These are phyloP conservation scores for Ficedula albicollis DNA, from an alignment of 2,797 vertebrate genomes.

Conservation along the genomic window DNA sequence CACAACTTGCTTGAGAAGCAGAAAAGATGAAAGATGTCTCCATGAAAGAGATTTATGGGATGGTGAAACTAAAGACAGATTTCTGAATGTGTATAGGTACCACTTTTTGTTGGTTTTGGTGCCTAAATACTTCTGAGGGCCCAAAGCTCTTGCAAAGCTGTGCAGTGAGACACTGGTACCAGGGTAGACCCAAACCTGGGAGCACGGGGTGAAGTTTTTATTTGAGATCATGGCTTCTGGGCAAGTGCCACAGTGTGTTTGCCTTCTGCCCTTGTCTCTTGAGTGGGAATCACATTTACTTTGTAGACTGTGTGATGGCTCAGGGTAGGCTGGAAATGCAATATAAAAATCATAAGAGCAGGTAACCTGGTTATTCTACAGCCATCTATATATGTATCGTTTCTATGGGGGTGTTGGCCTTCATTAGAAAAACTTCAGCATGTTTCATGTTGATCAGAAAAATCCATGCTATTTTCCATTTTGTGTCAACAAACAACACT, in stretches of 20 bases:
- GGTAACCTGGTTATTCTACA: not conserved
- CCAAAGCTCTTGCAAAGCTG: not conserved
- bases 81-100: not conserved
- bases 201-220: not conserved
- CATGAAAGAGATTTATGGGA: slow-evolving; percentile 37
- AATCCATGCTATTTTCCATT: not conserved
- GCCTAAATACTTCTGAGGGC: not conserved
- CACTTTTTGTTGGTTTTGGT: not conserved
- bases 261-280: not conserved
- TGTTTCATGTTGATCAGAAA: not conserved
- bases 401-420: not conserved
- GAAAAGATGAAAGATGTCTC: slow-evolving; percentile 53
- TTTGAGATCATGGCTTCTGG: not conserved
- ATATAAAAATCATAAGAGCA: not conserved
- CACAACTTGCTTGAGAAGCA: slow-evolving; percentile 47
- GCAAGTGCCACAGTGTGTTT: not conserved
- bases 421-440: not conserved
- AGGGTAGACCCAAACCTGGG: not conserved
- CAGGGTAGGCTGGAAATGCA: not conserved
- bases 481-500: not conserved
- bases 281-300: not conserved
- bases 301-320: not conserved
- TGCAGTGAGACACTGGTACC: not conserved
- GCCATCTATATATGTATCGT: fast-evolving
- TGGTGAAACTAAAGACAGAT: slow-evolving; percentile 5